Conservation (phyloP, 2,888 invertebrate genomes). For the Dynastes tityus region DNA sequence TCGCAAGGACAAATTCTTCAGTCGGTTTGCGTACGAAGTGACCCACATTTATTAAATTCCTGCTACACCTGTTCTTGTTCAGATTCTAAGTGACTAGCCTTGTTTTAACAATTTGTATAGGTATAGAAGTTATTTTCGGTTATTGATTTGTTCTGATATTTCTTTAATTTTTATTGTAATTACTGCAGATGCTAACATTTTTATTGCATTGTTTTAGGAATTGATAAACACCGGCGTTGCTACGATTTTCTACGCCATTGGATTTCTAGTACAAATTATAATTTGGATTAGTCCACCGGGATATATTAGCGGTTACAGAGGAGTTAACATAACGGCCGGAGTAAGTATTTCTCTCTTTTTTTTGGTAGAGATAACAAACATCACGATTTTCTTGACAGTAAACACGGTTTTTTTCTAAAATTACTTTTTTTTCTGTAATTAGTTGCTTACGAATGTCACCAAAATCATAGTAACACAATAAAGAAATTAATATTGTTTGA, state of each 20-base stretch:
- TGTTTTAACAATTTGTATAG: neutral
- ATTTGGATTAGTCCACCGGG: slow-evolving; percentile 72
- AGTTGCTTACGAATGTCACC: too few species aligned
- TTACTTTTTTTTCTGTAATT: too few species aligned
- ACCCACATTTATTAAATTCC: neutral
- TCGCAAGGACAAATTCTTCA: slow-evolving; percentile 1
- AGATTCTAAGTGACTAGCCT: neutral
- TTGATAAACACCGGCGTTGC: slow-evolving; percentile 82
- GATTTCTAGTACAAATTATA: slow-evolving; percentile 85
- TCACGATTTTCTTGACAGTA: too few species aligned
- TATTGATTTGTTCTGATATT: neutral
- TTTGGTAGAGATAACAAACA: neutral
- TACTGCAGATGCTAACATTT: neutral
- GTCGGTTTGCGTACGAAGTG: neutral
- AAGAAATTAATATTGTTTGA: neutral
- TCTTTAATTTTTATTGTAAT: neutral
- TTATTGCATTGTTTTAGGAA: slow-evolving; percentile 77
- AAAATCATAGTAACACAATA: too few species aligned
- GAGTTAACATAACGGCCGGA: slow-evolving; percentile 83
- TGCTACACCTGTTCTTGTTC: slow-evolving; percentile 6
- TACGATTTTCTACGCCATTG: slow-evolving; percentile 83
- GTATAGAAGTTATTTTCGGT: neutral
- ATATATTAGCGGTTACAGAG: slow-evolving; percentile 63
- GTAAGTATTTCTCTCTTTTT: slow-evolving; percentile 72
- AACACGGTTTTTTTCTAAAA: too few species aligned